Base-by-base conservation (phyloP, 2,888 invertebrate species). In the Spodoptera picta region DNA sequence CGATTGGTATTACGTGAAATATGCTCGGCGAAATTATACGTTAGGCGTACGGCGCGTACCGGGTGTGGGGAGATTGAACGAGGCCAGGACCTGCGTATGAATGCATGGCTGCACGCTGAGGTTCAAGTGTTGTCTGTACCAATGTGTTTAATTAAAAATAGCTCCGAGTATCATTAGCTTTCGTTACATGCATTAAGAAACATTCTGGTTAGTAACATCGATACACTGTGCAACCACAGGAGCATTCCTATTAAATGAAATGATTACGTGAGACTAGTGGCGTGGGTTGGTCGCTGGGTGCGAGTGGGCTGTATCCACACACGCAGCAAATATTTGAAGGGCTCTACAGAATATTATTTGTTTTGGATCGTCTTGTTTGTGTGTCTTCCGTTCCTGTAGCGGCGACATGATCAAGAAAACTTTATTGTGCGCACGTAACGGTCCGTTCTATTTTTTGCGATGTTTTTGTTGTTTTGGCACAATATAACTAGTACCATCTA, bases 1-100 rank as follows among this genome's bases (percentile, higher is more conserved):
- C 59, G 63, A 66, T 69, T 60, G 61, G 71, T 55, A 61, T 56
- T 43, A 56, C 54, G 70, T 56, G 56, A 47, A 61, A 42, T 49
- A 50, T 46, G 60, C 52, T 48, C 42, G 45, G 52, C 19, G n/a
- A 48, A 31, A 56, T 56, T 53, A 44, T 43, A 41, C 43, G 36
- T 10, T 27, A 9, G 3, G 56, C 24, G 12, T 43, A 36, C 27
- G 19, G 41, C 10, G 27, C n/a, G 44, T 24, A 7, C 4, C 27
- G 27, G 24, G 24, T 0, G 27, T 7, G 47, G n/a, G 47, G 27
- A 44, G 27, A 45, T 50, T 53, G 23, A 43, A 42, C 10, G 43
- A 54, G 41, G 5, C n/a, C 14, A 43, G 49, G 7, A 11, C 41
- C 51, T 68, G 43, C 19, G 41, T 47, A 50, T n/a, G 62, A 55